A percentile compares a stretch with the other conserved stretches of the same genome.
Conservation (phyloP, 2,113 vertebrate species). For the Pandion haliaetus region DNA sequence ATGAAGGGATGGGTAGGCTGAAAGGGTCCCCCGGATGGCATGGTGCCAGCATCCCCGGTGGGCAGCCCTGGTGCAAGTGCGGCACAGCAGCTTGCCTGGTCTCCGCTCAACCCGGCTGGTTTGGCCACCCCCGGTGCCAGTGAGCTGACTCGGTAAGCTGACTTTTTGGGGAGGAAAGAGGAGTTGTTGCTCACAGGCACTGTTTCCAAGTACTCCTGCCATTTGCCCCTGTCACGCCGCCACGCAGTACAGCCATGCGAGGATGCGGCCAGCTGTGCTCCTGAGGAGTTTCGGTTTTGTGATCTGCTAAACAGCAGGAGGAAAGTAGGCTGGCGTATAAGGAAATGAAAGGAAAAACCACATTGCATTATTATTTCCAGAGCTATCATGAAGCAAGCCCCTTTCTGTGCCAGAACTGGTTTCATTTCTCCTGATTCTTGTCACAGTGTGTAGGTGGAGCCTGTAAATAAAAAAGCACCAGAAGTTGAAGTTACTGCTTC, state of each 20-base stretch:
- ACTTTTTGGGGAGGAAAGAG: background rate
- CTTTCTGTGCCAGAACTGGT: background rate
- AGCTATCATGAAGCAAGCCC: accelerated
- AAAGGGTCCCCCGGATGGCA: background rate
- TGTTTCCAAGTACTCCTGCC: background rate
- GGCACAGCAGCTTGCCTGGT: background rate
- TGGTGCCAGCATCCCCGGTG: background rate
- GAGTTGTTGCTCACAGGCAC: background rate
- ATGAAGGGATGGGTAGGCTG: background rate
- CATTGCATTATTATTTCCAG: background rate
- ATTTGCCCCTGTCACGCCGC: accelerated
- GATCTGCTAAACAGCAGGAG: accelerated
- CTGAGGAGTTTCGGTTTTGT: background rate
- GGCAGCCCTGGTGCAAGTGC: accelerated
- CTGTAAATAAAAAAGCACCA: background rate
- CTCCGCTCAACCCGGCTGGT: accelerated
- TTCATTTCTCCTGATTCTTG: background rate
- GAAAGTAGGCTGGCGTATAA: accelerated
- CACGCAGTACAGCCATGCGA: accelerated
- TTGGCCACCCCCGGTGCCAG: accelerated
- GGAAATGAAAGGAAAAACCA: background rate
- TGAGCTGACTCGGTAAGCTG: background rate
- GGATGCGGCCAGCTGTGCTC: background rate
- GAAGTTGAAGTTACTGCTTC: background rate
- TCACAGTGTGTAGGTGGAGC: conserved; percentile 5